Evolutionary conservation across 2,797 vertebrate species (phyloP).

Genomic region (Alectoris magna): DNA sequence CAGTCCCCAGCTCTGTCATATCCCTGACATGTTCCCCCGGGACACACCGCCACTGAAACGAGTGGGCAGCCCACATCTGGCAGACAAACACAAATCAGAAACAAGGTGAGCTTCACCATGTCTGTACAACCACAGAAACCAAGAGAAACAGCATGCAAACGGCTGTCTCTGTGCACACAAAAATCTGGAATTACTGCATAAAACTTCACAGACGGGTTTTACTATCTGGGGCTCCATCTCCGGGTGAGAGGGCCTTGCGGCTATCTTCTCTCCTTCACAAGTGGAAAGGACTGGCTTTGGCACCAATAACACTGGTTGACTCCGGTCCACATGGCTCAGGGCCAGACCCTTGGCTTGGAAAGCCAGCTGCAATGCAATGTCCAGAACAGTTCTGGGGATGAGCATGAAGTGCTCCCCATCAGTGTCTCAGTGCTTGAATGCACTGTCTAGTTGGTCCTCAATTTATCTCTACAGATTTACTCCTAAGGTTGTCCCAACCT

Average conservation of each 20-base stretch:
- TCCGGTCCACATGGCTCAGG: background rate
- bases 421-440: background rate
- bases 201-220: background rate
- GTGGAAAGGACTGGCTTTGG: background rate
- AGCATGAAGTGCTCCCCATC: background rate
- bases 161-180: background rate
- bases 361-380: background rate
- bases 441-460: background rate
- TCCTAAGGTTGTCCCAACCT: background rate
- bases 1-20: rapidly evolving
- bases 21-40: no score
- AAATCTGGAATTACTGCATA: background rate
- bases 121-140: background rate
- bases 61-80: rapidly evolving
- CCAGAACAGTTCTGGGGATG: rapidly evolving
- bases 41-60: background rate
- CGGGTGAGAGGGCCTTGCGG: background rate
- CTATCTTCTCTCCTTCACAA: rapidly evolving
- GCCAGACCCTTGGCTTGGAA: background rate
- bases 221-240: background rate
- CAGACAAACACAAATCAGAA: background rate
- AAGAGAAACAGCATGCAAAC: background rate
- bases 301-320: background rate
- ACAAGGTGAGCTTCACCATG: background rate
- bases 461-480: background rate